A percentile compares a stretch with the other conserved stretches of the same genome.
Evolutionary conservation across 2,797 vertebrate species (phyloP).

Genomic region (Anableps anableps): DNA sequence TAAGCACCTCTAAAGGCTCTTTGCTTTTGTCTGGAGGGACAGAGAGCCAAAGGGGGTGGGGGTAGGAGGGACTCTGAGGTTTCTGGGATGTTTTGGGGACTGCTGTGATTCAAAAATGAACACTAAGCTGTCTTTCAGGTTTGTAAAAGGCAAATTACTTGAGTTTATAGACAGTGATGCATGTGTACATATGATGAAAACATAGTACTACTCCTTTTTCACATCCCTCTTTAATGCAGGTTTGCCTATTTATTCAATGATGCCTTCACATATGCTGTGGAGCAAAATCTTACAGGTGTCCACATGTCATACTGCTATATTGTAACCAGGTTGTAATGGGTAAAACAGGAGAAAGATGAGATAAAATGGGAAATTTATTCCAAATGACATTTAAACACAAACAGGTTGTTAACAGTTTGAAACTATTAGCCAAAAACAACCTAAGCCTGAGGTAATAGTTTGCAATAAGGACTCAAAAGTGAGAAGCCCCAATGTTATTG

Average conservation of each 20-base stretch:
- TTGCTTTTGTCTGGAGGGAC: constrained; percentile 13
- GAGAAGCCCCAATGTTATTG: neutral
- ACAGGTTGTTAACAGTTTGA: neutral
- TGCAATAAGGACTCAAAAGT: neutral
- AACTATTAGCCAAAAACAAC: neutral
- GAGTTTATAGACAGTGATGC: neutral
- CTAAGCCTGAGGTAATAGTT: neutral
- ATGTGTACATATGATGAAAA: neutral
- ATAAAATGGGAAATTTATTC: neutral
- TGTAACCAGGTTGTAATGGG: neutral
- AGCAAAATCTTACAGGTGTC: neutral
- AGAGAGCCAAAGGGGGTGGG: constrained; percentile 7
- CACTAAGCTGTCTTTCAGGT: neutral
- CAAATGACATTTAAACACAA: neutral
- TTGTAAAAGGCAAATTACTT: neutral
- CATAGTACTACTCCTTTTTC: neutral
- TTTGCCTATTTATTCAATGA: neutral
- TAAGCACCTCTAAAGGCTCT: constrained; percentile 46
- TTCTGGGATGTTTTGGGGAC: neutral
- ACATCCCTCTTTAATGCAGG: neutral
- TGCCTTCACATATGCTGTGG: neutral
- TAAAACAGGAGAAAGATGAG: neutral
- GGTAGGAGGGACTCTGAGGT: neutral
- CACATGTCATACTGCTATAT: neutral
- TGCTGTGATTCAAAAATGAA: constrained; percentile 23